Base-by-base conservation (phyloP, 2,888 invertebrate species). In the Lottia gigantea region DNA sequence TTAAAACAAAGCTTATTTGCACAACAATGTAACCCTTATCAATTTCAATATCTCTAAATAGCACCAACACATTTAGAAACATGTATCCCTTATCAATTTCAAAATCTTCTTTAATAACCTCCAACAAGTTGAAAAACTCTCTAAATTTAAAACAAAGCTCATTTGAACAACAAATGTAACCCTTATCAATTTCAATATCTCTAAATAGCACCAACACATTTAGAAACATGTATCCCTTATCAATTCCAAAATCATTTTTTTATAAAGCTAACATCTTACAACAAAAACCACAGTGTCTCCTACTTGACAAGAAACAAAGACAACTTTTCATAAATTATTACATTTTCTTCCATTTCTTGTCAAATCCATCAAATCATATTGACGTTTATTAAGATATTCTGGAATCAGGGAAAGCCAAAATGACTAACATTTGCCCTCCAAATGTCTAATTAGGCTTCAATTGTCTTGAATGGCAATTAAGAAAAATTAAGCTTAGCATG, bases 391-490 rank as follows among this genome's bases (percentile, higher is more conserved):
- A 12, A 55, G 19, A 23, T 55, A 23, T 19, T 19, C 23, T 55
- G 55, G 23, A 12, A 55, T 55, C 23, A 23, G 55, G 12, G 23
- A 23, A 23, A 23, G 55, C 19, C 19, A 19, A 23, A 23, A 23
- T 3, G 55, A 55, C 19, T 55, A 55, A 55, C 55, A 8, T 40
- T 55, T 55, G 55, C 12, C 19, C 23, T 49, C 55, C 14, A 55
- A 55, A 55, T 23, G 55, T 55, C 55, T 55, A 55, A 55, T 55
- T 55, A 55, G 19, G 14, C 55, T 55, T 55, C 55, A 55, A 55
- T 55, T 55, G 55, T 55, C 55, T 8, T 55, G 55, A 55, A 55
- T 55, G 19, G 55, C 19, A 55, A 55, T 55, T 55, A 55, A 55
- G 19, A 23, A 14, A 12, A 55, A 55, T 55, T 55, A 23, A 55